Percentiles rank a stretch among this genome's conserved stretches.
phyloP scores from a whole-genome alignment of 2,113 vertebrate genomes.

The Dipodomys merriami region DNA sequence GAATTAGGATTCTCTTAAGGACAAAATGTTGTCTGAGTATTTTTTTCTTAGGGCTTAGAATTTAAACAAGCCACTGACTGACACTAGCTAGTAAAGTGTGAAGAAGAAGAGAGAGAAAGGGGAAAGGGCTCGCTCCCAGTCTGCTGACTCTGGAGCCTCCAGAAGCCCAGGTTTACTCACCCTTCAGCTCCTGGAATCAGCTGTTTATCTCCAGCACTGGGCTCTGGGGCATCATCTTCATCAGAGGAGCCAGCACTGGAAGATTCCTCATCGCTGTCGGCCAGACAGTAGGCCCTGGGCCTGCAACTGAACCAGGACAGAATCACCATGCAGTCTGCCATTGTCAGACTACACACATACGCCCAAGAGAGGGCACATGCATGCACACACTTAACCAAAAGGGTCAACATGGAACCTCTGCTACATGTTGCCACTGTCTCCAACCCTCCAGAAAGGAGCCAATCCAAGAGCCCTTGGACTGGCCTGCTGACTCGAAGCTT shows the following conservation, averaged over 20 bases:
- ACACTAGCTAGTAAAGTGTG: neutral
- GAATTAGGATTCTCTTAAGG: neutral
- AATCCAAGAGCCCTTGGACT: neutral
- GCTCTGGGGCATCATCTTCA: slow-evolving; percentile 94
- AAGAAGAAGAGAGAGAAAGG: neutral
- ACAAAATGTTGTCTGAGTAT: neutral
- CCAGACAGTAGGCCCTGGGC: slow-evolving; percentile 95
- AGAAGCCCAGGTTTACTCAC: slow-evolving; percentile 84
- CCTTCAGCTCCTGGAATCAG: slow-evolving; percentile 90
- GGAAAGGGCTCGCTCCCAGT: neutral
- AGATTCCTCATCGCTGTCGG: slow-evolving; percentile 98
- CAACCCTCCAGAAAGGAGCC: neutral
- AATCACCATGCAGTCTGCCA: neutral
- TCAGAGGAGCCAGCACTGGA: slow-evolving; percentile 98
- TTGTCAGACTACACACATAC: neutral
- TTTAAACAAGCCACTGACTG: neutral
- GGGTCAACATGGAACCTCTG: neutral
- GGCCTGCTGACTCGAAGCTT: neutral
- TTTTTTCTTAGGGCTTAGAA: neutral
- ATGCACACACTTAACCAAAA: no score
- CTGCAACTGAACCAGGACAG: slow-evolving; percentile 86
- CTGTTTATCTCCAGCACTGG: slow-evolving; percentile 90
- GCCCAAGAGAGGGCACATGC: neutral
- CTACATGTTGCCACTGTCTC: neutral
- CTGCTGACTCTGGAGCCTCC: neutral